phyloP scores from a whole-genome alignment of 2,888 invertebrate species.

The Leucania comma region DNA sequence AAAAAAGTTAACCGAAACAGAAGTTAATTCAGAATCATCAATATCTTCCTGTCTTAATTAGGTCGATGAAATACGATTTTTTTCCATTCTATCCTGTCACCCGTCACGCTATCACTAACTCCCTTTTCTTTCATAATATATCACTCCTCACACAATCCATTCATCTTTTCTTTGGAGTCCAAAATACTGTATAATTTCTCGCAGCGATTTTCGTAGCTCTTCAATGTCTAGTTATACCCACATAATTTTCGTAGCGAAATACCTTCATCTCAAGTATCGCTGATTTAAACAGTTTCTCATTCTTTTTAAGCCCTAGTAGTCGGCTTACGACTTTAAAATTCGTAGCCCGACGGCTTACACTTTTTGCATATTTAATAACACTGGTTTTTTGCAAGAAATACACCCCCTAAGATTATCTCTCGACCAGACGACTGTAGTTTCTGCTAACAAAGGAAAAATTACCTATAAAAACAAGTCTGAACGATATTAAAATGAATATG shows the following conservation, averaged over 20 bases:
- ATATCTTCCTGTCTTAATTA: too few species aligned
- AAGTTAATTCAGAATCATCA: too few species aligned
- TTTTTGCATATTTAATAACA: slow-evolving; percentile 52
- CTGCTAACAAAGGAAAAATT: slow-evolving; percentile 8
- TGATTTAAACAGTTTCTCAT: slow-evolving; percentile 17
- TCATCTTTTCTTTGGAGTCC: too few species aligned
- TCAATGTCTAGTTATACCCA: too few species aligned
- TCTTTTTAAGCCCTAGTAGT: slow-evolving; percentile 17
- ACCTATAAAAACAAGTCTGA: background rate
- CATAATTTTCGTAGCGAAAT: slow-evolving; percentile 3
- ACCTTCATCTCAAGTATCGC: background rate
- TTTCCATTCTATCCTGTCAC: too few species aligned
- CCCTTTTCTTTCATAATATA: too few species aligned
- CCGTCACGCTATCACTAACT: too few species aligned
- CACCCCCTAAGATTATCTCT: slow-evolving; percentile 36
- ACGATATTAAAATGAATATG: slow-evolving; percentile 13
- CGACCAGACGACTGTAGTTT: slow-evolving; percentile 7
- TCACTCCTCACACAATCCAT: too few species aligned
- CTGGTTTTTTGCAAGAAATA: slow-evolving; percentile 45
- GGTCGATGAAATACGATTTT: too few species aligned
- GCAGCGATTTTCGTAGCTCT: slow-evolving; percentile 10
- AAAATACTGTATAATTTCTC: background rate
- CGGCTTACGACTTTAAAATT: slow-evolving; percentile 39
- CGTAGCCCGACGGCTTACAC: slow-evolving; percentile 26
- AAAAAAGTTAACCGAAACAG: too few species aligned